Evolutionary conservation across 2,888 invertebrate genomes (phyloP).

Genomic region (Camptogramma bilineatum): DNA sequence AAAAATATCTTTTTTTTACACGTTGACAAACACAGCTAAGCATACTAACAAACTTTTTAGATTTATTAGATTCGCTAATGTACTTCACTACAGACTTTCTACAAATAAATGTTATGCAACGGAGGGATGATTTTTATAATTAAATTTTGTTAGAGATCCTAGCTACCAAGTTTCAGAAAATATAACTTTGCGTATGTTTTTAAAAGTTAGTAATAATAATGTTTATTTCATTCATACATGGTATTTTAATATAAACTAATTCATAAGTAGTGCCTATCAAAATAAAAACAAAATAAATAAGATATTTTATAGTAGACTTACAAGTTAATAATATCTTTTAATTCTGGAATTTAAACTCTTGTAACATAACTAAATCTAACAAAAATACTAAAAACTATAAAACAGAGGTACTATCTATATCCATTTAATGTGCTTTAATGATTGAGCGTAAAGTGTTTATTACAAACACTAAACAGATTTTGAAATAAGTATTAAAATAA

Average conservation of each 20-base stretch:
- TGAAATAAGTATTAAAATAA: background rate
- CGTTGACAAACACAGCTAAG: slow-evolving; percentile 74
- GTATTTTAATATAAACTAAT: slow-evolving; percentile 47
- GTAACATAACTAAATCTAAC: slow-evolving; percentile 77
- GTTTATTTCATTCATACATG: slow-evolving; percentile 26
- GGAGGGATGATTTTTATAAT: slow-evolving; percentile 28
- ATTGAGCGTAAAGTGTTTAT: slow-evolving; percentile 37
- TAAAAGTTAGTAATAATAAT: slow-evolving; percentile 19
- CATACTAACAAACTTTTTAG: slow-evolving; percentile 59
- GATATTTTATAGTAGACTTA: slow-evolving; percentile 61
- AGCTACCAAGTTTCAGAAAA: slow-evolving; percentile 24
- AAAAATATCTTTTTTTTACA: slow-evolving; percentile 84
- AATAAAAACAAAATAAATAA: slow-evolving; percentile 76
- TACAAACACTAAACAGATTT: slow-evolving; percentile 17
- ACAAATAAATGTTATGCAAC: slow-evolving; percentile 29
- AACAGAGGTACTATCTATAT: slow-evolving; percentile 54
- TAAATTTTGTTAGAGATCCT: slow-evolving; percentile 31
- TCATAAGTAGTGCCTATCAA: slow-evolving; percentile 42
- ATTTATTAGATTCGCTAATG: slow-evolving; percentile 29
- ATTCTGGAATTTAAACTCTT: slow-evolving; percentile 81
- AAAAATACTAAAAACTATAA: slow-evolving; percentile 65
- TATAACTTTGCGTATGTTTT: slow-evolving; percentile 18
- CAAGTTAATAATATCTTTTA: slow-evolving; percentile 79
- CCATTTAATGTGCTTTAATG: slow-evolving; percentile 41
- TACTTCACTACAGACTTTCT: slow-evolving; percentile 38